Evolutionary conservation across 2,888 invertebrate genomes (phyloP).

Genomic region (Didymodactylos carnosus): DNA sequence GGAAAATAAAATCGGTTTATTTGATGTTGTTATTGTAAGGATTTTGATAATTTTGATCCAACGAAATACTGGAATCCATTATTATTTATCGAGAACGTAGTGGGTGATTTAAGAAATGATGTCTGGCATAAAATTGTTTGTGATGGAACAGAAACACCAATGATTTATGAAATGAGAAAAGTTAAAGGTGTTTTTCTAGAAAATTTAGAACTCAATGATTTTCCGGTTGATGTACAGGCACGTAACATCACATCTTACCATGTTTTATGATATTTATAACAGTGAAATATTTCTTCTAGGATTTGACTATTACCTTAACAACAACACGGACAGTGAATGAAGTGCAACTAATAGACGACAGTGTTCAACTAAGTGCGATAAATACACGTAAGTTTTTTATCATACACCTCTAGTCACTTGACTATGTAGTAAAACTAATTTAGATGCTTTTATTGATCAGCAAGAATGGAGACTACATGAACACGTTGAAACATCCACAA

Average conservation of each 20-base stretch:
- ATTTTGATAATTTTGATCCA: conserved; percentile 17
- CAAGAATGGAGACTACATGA: conserved; percentile 31
- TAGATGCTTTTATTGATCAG: conserved; percentile 20
- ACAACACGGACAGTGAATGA: conserved; percentile 16
- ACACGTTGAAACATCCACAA: conserved; percentile 22
- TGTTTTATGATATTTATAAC: background rate
- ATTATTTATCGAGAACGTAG: conserved; percentile 22
- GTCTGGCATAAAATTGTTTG: conserved; percentile 16
- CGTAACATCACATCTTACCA: background rate
- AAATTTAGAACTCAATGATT: conserved; percentile 28
- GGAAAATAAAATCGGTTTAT: conserved; percentile 22
- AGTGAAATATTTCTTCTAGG: conserved; percentile 15
- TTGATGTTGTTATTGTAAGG: background rate
- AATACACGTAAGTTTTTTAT: conserved; percentile 6
- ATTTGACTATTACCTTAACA: conserved; percentile 20
- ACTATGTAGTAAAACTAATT: background rate
- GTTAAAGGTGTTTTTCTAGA: conserved; percentile 29
- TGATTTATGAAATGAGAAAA: conserved; percentile 16
- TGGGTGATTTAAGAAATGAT: conserved; percentile 21
- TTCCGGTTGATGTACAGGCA: conserved; percentile 33
- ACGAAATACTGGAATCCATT: conserved; percentile 22
- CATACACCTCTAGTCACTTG: background rate
- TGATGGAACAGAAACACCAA: background rate
- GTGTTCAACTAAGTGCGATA: background rate
- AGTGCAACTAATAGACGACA: background rate